A percentile compares a stretch with the other conserved stretches of the same genome.
Evolutionary conservation across 1,140 invertebrate species (phyloP).

Genomic region (Neodiprion fabricii): DNA sequence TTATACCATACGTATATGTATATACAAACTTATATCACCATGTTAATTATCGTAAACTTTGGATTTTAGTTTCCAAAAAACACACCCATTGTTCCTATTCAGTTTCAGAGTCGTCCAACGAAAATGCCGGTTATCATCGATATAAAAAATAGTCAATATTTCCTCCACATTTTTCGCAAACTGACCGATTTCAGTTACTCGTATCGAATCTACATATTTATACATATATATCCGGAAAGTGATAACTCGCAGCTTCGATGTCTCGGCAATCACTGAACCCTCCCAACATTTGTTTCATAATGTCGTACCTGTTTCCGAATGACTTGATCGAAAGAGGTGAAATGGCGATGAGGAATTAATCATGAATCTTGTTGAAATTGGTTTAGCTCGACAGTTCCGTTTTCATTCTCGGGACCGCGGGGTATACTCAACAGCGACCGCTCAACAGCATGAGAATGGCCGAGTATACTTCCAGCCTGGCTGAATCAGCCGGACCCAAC

Average conservation of each 20-base stretch:
- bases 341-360: not conserved
- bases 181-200: too few relatives aligned
- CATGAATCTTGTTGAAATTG: conserved; percentile 31
- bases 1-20: too few relatives aligned
- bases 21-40: too few relatives aligned
- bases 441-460: conserved; percentile 63
- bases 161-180: too few relatives aligned
- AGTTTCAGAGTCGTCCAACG: not conserved
- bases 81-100: too few relatives aligned
- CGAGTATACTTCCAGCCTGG: conserved; percentile 61
- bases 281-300: too few relatives aligned
- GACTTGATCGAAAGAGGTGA: too few relatives aligned
- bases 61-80: too few relatives aligned
- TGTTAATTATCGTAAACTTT: too few relatives aligned
- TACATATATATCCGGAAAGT: not conserved
- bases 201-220: not conserved
- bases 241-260: not conserved
- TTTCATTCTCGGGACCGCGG: conserved; percentile 57
- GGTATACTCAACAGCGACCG: conserved; percentile 62
- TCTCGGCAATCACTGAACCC: too few relatives aligned
- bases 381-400: conserved; percentile 49
- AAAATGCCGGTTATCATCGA: not conserved
- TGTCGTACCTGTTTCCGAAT: too few relatives aligned
- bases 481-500: conserved; percentile 51
- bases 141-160: not conserved